These are phyloP conservation scores for Elanoides forficatus DNA, from an alignment of 2,113 vertebrate genomes.

Conservation along the genomic window DNA sequence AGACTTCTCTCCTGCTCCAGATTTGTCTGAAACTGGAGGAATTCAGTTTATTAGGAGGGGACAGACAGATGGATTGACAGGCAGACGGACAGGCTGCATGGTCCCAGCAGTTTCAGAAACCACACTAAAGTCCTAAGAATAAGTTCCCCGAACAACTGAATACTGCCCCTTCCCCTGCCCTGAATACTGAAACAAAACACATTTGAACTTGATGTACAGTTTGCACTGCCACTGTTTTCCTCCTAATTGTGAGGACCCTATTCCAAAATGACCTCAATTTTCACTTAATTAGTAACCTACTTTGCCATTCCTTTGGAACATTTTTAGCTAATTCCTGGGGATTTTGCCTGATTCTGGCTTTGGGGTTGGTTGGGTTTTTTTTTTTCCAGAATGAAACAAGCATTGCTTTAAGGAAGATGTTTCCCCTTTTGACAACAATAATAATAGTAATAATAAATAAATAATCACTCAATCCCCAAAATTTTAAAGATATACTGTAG, in stretches of 20 bases:
- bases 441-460: background rate
- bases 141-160: background rate
- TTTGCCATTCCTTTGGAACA: background rate
- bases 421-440: background rate
- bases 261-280: slow-evolving; percentile 36
- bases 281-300: slow-evolving; percentile 48
- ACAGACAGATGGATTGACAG: background rate
- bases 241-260: background rate
- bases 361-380: no score
- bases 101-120: background rate
- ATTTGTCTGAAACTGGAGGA: background rate
- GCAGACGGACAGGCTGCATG: background rate
- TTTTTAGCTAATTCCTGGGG: slow-evolving; percentile 55
- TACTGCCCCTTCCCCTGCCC: background rate
- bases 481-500: background rate
- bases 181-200: background rate
- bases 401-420: background rate
- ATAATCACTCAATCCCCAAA: background rate
- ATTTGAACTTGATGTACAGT: background rate
- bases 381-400: background rate
- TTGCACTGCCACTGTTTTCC: background rate
- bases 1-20: background rate
- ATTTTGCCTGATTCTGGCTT: slow-evolving; percentile 2
- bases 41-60: background rate
- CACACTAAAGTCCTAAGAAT: background rate